Evolutionary conservation across 2,113 vertebrate species (phyloP), one percentile per base, ranked within the genome.

Genomic region (Marcusenius ussheri): DNA sequence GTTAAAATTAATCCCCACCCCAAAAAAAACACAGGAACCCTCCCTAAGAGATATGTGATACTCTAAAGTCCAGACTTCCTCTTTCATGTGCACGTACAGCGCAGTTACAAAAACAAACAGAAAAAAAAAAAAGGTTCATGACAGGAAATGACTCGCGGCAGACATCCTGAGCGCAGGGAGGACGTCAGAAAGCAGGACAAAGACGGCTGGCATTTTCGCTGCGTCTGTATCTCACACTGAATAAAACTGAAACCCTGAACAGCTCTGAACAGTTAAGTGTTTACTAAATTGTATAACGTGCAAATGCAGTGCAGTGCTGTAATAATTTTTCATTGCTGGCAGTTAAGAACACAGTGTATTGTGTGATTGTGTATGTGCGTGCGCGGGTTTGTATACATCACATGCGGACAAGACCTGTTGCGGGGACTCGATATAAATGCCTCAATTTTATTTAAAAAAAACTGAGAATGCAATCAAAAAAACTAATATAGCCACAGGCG

Each of bases 91-190:
- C 83, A 74, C 50, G 88, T 58, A 86, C 70, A 66, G 17, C 83
- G 77, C 7, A 27, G 45, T 86, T 27, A 86, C 45, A 86, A 86
- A 86, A 86, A 86, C 42, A 27, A 86, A 86, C 47, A 27, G 83
- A 42, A 42, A 42, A 24, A 24, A 39, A 86, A 87, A 27, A 46
- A 50, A 42, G 19, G 50, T 42, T 62, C 42, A 5, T 13, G 19
- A 90, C 87, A 83, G 89, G 91, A 91, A 92, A 90, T 49, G 42
- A 89, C n/a, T 58, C 27, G 46, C 39, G 4, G 58, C 46, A 46
- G 74, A 91, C 88, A 88, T 90, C 89, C 90, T 89, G 89, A 31
- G 90, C 88, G 24, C 84, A 35, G 50, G 47, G 45, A 56, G 50
- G 24, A 21, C 51, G 51, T 83, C 89, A 53, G 56, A 90, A 90